Base-by-base conservation (phyloP, 92 coral and sea anemone species). In the Ricordea florida region DNA sequence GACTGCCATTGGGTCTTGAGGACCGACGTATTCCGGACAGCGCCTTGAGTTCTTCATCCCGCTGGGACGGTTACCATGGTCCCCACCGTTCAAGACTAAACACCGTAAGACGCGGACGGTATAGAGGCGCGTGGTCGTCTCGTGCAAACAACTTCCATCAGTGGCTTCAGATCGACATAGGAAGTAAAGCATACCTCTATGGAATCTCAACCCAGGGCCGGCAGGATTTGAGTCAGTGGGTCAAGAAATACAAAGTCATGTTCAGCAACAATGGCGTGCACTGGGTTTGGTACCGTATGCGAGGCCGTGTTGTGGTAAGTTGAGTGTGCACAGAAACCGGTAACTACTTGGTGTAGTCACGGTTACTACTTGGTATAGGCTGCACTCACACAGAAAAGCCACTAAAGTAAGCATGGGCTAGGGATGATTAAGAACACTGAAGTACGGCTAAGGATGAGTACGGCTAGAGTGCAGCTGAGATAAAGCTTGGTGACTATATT, bases 51-150 rank as follows among this genome's bases (percentile, higher is more conserved):
- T 58, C 96, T 8, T 90, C 96, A 0, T 80, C 91, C 6, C 74
- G 74, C 29, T 90, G 90, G 86, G 84, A 90, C 49, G 51, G 36
- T 36, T 80, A 87, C 85, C 90, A 87, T 61, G 86, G 91, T 4
- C 88, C 96, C 5, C 69, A 87, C 78, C 82, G 79, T 28, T 81
- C 73, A 18, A 69, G 96, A 7, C 96, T 90, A 26, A 80, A 90
- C 76, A 52, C 57, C 43, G 59, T 61, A 13, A 88, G 91, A 22
- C 57, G 80, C 25, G 89, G 96, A 29, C 82, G 73, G 22, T 62
- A 58, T 55, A 76, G 91, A 21, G 96, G 96, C 9, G 96, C 88
- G 30, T 90, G 96, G 96, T 81, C 82, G 18, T 69, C 91, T 38
- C 87, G 90, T 52, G 69, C 59, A 40, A 85, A 72, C 68, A 74